Conservation (phyloP, 2,113 vertebrate species). For the Nymphicus hollandicus region DNA sequence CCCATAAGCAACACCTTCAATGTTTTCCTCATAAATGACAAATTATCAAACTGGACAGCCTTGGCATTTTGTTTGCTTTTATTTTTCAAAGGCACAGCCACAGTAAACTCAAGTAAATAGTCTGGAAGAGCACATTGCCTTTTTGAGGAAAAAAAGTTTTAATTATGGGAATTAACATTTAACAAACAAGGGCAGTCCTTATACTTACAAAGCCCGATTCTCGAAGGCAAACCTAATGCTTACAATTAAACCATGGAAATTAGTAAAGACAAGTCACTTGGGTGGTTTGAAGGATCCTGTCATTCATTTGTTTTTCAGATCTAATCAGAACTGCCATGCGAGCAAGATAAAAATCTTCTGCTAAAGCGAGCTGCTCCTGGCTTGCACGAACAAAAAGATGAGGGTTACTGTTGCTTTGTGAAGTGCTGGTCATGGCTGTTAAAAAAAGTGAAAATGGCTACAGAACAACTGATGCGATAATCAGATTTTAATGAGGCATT, state of each 20-base stretch:
- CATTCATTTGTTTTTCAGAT: background rate
- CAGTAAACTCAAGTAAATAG: background rate
- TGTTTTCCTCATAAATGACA: background rate
- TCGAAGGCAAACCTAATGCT: background rate
- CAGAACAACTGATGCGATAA: background rate
- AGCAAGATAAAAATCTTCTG: background rate
- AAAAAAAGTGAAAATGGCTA: background rate
- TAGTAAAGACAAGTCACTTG: background rate
- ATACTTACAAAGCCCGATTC: background rate
- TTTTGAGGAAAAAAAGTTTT: background rate
- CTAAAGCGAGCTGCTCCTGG: background rate
- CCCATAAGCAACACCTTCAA: background rate
- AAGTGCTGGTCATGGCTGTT: background rate
- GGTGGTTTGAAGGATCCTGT: background rate
- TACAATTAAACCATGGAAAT: background rate
- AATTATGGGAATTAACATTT: background rate
- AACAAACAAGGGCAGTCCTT: background rate
- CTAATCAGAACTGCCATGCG: background rate
- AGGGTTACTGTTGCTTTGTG: background rate
- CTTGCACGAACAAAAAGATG: background rate
- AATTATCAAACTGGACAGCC: background rate
- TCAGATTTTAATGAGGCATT: background rate
- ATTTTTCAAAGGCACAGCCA: background rate
- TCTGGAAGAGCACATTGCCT: background rate
- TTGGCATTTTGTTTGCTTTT: background rate